Evolutionary conservation across 2,888 invertebrate species (phyloP), one percentile per base, ranked within the genome.

Genomic region (Branchipolynoe longqiensis): DNA sequence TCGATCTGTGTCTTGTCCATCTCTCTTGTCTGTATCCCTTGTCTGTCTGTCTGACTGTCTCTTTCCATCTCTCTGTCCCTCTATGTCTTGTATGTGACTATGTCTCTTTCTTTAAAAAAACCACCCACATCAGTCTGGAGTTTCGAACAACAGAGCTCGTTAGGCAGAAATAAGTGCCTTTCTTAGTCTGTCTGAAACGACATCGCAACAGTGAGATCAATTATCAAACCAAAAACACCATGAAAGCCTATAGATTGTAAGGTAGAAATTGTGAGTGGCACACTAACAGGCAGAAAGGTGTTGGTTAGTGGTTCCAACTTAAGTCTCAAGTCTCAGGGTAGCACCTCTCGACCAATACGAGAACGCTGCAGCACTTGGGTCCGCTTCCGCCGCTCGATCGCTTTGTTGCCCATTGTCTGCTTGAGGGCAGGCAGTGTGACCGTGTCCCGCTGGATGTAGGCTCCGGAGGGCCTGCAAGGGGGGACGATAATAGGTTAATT

Each of bases 321-420:
- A 78, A 78, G 78, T 78, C 78, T 78, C 48, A 78, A 78, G 78
- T 78, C 38, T 84, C 74, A 84, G 59, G 83, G 84, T 22, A 83
- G 84, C 62, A 89, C 97, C 86, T 96, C 96, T 91, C 96, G 96
- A 91, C 96, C 95, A 91, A 91, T 84, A 28, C 91, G 89, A 12
- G 93, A 92, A 87, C 91, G 92, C 90, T 93, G 93, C 58, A 93
- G 88, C 58, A 93, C 90, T 89, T 93, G 93, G 18, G 93, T 92
- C 56, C 93, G 86, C 86, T 92, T 92, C 85, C 91, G 89, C 38
- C 93, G 85, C 86, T 93, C 93, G 22, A 91, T 90, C 8, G 93
- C 93, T 82, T 92, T 91, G 88, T 92, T 93, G 83, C 93, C 92
- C 69, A 93, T 90, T 1, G 93, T 93, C 88, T 93, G 93, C 85